Evolutionary conservation across 1,140 invertebrate genomes (phyloP), one percentile per base, ranked within the genome.

Genomic region (Hermetia illucens): DNA sequence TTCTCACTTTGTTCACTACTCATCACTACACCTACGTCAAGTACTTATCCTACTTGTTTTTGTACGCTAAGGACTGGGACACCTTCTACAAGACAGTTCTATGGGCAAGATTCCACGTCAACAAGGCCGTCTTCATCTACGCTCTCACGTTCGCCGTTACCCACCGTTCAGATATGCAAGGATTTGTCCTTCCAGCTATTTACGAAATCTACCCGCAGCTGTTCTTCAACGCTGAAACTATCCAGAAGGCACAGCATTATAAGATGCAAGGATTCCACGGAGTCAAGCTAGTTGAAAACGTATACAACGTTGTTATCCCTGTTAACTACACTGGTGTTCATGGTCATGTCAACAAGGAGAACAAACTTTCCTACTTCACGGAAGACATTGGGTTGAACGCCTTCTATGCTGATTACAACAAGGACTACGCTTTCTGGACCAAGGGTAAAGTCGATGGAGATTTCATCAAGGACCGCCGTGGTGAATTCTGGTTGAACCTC

Each of bases 381-480:
- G 73, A 82, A 46, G 78, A 78, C 49, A 58, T 73, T 39, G 68
- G 69, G 29, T 51, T 77, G 15, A 82, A 79, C 56, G 53, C 69
- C 9, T 77, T 63, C 52, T 77, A 80, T 58, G 75, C 68, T 55
- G 71, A 76, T 53, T 70, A 71, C 66, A 69, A 77, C 39, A 52
- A 65, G 18, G 55, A 66, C 10, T 71, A 72, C 52, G 75, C 77
- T 30, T 70, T 70, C 64, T 77, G 69, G 69, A 46, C 71, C 46
- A 58, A 55, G 27, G 61, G 62, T 20, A 62, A 68, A 15, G 52
- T 70, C 17, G 49, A 63, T 15, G 53, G 60, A 17, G 56, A 70
- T 5, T 48, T 64, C 15, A n/a, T n/a, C n/a, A 64, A 62, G 38
- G 51, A 57, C 13, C 60, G 70, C 41, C 67, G 71, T 38, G 71